Evolutionary conservation across 2,888 invertebrate species (phyloP).

Genomic region (Blastobasis lacticolella): DNA sequence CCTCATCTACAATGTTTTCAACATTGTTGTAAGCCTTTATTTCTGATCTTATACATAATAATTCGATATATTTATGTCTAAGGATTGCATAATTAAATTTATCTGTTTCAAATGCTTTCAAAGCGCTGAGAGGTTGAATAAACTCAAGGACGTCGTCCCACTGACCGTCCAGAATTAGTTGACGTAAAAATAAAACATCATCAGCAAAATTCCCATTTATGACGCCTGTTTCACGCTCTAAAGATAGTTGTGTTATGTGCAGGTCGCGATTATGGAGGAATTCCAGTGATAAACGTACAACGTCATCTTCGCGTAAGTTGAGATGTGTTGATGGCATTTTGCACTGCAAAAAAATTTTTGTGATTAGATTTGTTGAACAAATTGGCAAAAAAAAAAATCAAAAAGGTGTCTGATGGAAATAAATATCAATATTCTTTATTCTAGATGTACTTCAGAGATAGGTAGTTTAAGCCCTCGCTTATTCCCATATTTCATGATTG

Average conservation of each 20-base stretch:
- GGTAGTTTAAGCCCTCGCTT: no score
- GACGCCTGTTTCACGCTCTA: slow-evolving; percentile 96
- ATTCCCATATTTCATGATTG: no score
- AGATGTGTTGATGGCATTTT: slow-evolving; percentile 88
- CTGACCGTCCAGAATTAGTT: slow-evolving; percentile 96
- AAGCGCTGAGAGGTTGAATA: slow-evolving; percentile 91
- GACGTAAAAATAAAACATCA: slow-evolving; percentile 93
- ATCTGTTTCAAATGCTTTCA: slow-evolving; percentile 87
- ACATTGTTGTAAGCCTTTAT: slow-evolving; percentile 89
- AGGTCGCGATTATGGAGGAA: slow-evolving; percentile 92
- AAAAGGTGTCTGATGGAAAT: no score
- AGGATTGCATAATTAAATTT: slow-evolving; percentile 91
- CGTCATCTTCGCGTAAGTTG: slow-evolving; percentile 90
- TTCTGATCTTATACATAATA: slow-evolving; percentile 96
- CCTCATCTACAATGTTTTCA: slow-evolving; percentile 94
- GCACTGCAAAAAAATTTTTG: not conserved
- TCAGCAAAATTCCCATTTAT: slow-evolving; percentile 95
- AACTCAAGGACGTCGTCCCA: slow-evolving; percentile 99
- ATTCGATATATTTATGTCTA: slow-evolving; percentile 94
- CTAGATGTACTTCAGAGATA: no score
- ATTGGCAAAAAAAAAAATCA: no score
- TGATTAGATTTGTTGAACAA: not conserved
- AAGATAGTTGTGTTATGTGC: slow-evolving; percentile 91
- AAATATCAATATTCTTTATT: no score
- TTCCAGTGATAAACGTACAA: slow-evolving; percentile 88